Conservation (phyloP, 2,113 vertebrate species). For the Ancistrus triradiatus region DNA sequence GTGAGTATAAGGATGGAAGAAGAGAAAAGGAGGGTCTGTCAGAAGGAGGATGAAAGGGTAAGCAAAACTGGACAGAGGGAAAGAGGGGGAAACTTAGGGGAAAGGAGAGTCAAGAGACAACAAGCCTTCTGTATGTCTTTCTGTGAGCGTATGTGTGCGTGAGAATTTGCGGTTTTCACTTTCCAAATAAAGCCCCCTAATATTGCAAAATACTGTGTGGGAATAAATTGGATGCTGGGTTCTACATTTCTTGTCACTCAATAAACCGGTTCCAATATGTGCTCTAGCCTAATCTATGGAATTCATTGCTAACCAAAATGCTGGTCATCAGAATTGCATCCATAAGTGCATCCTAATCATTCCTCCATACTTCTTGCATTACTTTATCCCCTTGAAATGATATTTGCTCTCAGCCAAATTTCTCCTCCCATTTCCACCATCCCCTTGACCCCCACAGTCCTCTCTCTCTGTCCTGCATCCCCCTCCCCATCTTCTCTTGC, state of each 20-base stretch:
- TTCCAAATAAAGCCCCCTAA: no score
- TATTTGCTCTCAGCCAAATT: slow-evolving; percentile 1
- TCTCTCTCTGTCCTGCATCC: slow-evolving; percentile 26
- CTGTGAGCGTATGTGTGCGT: slow-evolving; percentile 11
- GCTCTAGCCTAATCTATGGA: no score
- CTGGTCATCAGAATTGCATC: no score
- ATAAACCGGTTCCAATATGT: no score
- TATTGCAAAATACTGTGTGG: no score
- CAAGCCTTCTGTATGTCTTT: slow-evolving; percentile 28
- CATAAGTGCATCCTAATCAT: no score
- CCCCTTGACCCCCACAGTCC: slow-evolving; percentile 2
- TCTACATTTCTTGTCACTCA: no score
- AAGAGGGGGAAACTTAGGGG: background rate
- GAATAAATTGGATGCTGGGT: no score
- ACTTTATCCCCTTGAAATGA: background rate
- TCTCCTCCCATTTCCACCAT: background rate
- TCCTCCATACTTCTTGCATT: background rate
- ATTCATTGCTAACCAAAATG: no score
- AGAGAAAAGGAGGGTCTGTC: background rate
- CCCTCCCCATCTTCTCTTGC: slow-evolving; percentile 47
- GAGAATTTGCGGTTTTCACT: slow-evolving; percentile 5
- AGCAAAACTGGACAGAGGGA: slow-evolving; percentile 16
- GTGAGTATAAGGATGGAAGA: background rate
- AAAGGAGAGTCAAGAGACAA: slow-evolving; percentile 10
- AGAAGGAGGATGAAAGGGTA: slow-evolving; percentile 7